These are phyloP conservation scores for Cantharis lateralis DNA, from an alignment of 2,888 invertebrate genomes.

Conservation along the genomic window DNA sequence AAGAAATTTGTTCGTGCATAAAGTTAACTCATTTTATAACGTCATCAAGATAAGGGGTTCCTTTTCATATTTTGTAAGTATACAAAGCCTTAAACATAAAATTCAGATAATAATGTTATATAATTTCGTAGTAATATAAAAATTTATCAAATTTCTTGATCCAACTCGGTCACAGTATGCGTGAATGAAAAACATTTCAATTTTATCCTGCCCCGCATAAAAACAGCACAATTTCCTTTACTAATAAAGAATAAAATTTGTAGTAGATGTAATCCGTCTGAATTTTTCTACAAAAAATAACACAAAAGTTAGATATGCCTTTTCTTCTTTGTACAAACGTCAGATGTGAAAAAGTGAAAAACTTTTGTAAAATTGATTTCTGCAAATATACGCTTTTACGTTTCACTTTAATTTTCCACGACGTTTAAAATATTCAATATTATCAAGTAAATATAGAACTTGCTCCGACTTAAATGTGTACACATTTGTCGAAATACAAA, in stretches of 20 bases:
- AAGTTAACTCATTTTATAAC: neutral
- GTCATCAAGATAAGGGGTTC: neutral
- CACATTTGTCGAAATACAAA: neutral
- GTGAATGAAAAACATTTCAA: neutral
- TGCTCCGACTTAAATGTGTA: neutral
- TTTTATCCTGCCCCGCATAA: neutral
- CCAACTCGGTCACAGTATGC: neutral
- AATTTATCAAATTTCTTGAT: neutral
- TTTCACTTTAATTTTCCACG: neutral
- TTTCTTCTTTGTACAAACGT: neutral
- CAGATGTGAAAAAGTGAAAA: neutral
- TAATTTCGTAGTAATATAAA: neutral
- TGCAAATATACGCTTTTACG: neutral
- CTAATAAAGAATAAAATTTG: neutral
- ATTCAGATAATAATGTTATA: neutral
- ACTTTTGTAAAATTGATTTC: neutral
- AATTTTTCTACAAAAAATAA: neutral
- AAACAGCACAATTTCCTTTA: neutral
- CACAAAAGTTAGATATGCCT: neutral
- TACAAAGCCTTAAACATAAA: neutral
- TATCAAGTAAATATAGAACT: neutral
- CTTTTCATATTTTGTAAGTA: neutral
- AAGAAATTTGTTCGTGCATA: neutral
- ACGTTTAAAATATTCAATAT: neutral
- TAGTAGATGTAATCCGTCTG: neutral